Percentiles rank a stretch among this genome's conserved stretches.
These are phyloP conservation scores for Leptopilina clavipes DNA, from an alignment of 1,140 invertebrate species.

Conservation along the genomic window DNA sequence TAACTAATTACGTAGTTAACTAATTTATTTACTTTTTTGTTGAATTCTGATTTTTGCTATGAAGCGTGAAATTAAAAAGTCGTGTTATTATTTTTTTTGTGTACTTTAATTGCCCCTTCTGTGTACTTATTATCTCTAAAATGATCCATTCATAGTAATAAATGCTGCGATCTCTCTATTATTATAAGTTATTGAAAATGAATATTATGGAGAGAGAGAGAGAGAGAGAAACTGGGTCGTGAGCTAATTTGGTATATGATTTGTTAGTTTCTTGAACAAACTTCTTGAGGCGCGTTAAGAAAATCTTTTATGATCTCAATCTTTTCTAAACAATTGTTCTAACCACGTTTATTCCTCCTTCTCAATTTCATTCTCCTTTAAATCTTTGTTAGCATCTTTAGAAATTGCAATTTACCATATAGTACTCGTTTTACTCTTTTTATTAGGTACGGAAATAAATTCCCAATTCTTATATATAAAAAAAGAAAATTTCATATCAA, in stretches of 20 bases:
- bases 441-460: too few species aligned
- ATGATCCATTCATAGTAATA: neutral
- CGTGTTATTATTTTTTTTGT: too few species aligned
- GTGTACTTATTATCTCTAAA: neutral
- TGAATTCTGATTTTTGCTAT: too few species aligned
- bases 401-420: too few species aligned
- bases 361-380: neutral
- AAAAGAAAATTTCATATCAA: too few species aligned
- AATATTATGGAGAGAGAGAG: neutral
- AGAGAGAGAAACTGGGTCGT: neutral
- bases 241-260: slow-evolving; percentile 3
- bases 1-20: too few species aligned
- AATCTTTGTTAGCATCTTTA: neutral
- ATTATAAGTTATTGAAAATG: slow-evolving; percentile 8
- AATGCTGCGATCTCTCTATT: slow-evolving; percentile 15
- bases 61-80: too few species aligned
- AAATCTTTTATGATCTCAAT: slow-evolving; percentile 1
- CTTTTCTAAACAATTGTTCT: slow-evolving; percentile 7
- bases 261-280: neutral
- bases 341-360: neutral
- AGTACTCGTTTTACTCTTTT: too few species aligned
- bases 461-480: too few species aligned
- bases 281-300: neutral
- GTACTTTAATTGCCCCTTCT: neutral
- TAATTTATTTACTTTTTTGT: too few species aligned